Evolutionary conservation across 2,888 invertebrate genomes (phyloP).

Genomic region (Polymixis lichenea): DNA sequence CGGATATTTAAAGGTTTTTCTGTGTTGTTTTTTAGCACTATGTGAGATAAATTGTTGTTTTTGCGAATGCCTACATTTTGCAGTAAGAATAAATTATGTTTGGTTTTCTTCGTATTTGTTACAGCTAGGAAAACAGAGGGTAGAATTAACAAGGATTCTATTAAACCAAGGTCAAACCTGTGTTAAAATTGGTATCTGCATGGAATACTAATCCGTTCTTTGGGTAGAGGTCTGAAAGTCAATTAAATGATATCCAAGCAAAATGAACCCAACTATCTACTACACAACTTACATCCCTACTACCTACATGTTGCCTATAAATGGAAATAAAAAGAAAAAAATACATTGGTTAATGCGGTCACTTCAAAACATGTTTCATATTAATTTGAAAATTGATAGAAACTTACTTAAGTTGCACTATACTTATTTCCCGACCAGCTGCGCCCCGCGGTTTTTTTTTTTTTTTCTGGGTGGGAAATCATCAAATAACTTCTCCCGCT

Average conservation of each 20-base stretch:
- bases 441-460: too few relatives aligned
- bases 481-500: too few relatives aligned
- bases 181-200: constrained; percentile 7
- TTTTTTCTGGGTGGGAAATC: too few relatives aligned
- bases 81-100: neutral
- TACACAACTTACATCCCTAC: neutral
- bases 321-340: neutral
- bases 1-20: constrained; percentile 20
- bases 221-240: constrained; percentile 7
- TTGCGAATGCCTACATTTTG: constrained; percentile 9
- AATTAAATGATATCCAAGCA: constrained; percentile 16
- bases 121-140: neutral
- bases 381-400: too few relatives aligned
- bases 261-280: constrained; percentile 8
- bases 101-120: neutral
- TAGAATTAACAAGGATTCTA: constrained; percentile 4
- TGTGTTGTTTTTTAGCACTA: constrained; percentile 1
- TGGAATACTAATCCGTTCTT: constrained; percentile 19
- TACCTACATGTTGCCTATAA: too few relatives aligned
- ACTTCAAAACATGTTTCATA: neutral
- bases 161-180: neutral
- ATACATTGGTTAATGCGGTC: neutral
- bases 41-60: neutral
- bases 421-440: neutral
- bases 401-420: neutral